Evolutionary conservation across 2,888 invertebrate genomes (phyloP), one percentile per base, ranked within the genome.

Genomic region (Theretra japonica): DNA sequence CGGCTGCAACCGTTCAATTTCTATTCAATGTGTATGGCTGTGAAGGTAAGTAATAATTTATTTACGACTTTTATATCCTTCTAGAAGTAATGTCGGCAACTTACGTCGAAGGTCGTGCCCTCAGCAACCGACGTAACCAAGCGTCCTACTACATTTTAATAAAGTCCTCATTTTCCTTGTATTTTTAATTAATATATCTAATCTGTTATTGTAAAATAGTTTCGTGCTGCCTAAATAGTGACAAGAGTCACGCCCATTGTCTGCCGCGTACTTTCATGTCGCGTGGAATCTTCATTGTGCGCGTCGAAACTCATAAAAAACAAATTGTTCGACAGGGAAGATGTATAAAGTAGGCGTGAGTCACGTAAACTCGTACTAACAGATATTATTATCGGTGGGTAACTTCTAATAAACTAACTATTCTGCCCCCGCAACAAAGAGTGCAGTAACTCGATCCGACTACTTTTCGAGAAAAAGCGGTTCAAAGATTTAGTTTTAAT

Each of bases 11-110:
- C 94, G 93, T 92, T 93, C 92, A 91, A 92, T 90, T 93, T 87
- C 90, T 91, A 95, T 96, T 96, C 96, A 96, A 97, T 97, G 97
- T 97, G 97, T 97, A 97, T 97, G 97, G 97, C 96, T 96, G 96
- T 96, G 96, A 96, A 96, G 96, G 97, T 97, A 94, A 96, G 97
- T 96, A 68, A 75, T 74, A 72, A 58, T 75, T 75, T 68, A 70
- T 70, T 70, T 68, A 1, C 8, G 33, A n/a, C 17, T 4, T 58
- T 53, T 65, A 21, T 53, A 69, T 4, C 25, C 23, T 17, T n/a
- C 17, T 41, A 56, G 19, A 17, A 17, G 11, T 11, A 65, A 6
- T 23, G n/a, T 21, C 56, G 17, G 65, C 30, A 21, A 25, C 19
- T 19, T 33, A 28, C 69, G 76, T 71, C 73, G 83, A 87, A 91